These are phyloP conservation scores for Petrocephalus zakoni DNA, from an alignment of 2,113 vertebrate genomes.

Conservation along the genomic window DNA sequence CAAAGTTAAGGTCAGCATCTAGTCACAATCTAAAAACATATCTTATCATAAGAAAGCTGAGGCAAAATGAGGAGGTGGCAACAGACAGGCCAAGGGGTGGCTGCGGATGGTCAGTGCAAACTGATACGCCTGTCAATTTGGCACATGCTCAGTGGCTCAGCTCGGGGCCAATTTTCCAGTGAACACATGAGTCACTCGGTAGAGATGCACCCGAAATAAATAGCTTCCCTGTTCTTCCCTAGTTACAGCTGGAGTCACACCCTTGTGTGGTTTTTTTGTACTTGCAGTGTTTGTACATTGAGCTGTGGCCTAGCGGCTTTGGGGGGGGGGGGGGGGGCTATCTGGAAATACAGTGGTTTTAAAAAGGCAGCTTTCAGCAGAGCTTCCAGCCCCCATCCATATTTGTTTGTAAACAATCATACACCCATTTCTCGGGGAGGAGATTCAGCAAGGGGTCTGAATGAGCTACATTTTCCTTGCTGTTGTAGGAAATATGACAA, in stretches of 20 bases:
- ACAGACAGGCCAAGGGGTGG: constrained; percentile 39
- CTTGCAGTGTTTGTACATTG: constrained; percentile 64
- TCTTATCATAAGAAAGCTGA: constrained; percentile 30
- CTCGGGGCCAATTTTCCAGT: constrained; percentile 87
- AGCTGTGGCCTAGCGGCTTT: constrained; percentile 54
- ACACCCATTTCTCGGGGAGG: constrained; percentile 48
- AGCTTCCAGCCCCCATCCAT: constrained; percentile 56
- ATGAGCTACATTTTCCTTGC: constrained; percentile 31
- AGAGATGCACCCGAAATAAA: constrained; percentile 93
- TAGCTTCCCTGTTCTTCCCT: constrained; percentile 82
- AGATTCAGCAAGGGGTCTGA: constrained; percentile 25
- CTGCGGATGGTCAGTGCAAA: constrained; percentile 57
- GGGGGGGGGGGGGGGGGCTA: constrained; percentile 54
- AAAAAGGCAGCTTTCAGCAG: constrained; percentile 68
- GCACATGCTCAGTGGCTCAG: constrained; percentile 64
- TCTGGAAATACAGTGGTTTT: constrained; percentile 55
- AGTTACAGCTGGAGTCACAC: constrained; percentile 77
- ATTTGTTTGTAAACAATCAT: constrained; percentile 63
- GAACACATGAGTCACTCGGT: constrained; percentile 89
- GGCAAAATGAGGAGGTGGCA: constrained; percentile 47
- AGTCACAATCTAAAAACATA: constrained; percentile 73
- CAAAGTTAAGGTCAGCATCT: constrained; percentile 66
- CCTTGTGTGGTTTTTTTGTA: constrained; percentile 76
- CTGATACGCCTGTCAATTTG: constrained; percentile 70
- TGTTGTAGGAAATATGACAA: constrained; percentile 40